Evolutionary conservation across 2,888 invertebrate genomes (phyloP).

Genomic region (Rosalia funebris): DNA sequence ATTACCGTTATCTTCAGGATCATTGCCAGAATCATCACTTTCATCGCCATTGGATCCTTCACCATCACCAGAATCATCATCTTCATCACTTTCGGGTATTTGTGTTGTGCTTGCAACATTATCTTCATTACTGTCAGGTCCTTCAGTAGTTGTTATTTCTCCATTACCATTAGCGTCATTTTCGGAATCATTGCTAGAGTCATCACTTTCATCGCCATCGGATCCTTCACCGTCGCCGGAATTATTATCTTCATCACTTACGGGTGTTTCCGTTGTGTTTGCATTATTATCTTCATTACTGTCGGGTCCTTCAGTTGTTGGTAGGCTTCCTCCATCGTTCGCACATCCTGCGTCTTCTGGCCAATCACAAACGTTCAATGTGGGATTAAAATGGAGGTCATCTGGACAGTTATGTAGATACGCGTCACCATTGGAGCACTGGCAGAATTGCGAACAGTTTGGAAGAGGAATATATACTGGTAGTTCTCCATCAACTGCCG

Average conservation of each 20-base stretch:
- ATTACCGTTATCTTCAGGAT: neutral
- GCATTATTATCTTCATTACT: neutral
- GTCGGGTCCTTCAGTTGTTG: neutral
- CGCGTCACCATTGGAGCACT: slow-evolving; percentile 43
- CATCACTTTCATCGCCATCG: neutral
- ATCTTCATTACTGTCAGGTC: neutral
- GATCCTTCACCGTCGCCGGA: neutral
- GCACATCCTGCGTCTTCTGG: slow-evolving; percentile 31
- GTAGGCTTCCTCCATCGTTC: neutral
- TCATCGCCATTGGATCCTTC: neutral
- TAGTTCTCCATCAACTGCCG: slow-evolving; percentile 29
- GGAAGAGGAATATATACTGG: slow-evolving; percentile 37
- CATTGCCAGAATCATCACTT: neutral
- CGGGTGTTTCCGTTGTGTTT: neutral
- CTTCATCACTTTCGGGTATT: neutral
- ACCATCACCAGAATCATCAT: neutral
- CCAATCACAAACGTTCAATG: slow-evolving; percentile 40
- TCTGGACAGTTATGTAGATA: slow-evolving; percentile 37
- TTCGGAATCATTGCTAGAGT: neutral
- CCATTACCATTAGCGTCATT: neutral
- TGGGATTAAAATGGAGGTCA: slow-evolving; percentile 39
- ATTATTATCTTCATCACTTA: neutral
- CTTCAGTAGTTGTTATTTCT: too few relatives aligned
- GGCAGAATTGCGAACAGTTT: slow-evolving; percentile 41
- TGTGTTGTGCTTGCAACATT: neutral